These are phyloP conservation scores for Machimus atricapillus DNA, from an alignment of 2,888 invertebrate species.

Conservation along the genomic window DNA sequence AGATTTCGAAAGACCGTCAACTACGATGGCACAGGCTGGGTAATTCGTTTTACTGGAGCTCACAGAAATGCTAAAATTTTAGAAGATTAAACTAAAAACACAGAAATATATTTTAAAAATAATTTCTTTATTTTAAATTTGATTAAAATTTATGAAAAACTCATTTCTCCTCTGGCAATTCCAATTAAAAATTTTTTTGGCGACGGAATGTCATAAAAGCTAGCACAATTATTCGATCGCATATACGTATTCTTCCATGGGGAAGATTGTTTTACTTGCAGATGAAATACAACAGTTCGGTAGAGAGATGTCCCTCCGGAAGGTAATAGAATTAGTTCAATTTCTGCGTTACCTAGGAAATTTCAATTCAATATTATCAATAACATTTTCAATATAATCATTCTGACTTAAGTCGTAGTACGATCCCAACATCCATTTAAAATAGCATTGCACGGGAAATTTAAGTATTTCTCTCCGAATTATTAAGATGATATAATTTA, in stretches of 20 bases:
- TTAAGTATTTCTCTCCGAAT: slow-evolving; percentile 55
- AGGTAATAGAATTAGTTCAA: slow-evolving; percentile 19
- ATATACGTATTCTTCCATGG: slow-evolving; percentile 34
- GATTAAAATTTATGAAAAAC: slow-evolving; percentile 22
- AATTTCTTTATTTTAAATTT: background rate
- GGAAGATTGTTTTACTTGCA: slow-evolving; percentile 38
- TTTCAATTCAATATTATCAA: background rate
- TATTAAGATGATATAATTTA: slow-evolving; percentile 3
- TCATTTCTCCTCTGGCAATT: slow-evolving; percentile 44
- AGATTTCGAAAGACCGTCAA: slow-evolving; percentile 71
- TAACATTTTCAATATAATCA: background rate
- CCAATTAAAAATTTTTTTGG: slow-evolving; percentile 42
- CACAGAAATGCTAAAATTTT: background rate
- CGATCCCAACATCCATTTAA: slow-evolving; percentile 54
- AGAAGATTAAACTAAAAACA: background rate
- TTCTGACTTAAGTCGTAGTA: slow-evolving; percentile 51
- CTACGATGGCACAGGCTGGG: slow-evolving; percentile 75
- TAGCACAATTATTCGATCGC: background rate
- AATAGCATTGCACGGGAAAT: slow-evolving; percentile 55
- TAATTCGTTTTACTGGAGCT: slow-evolving; percentile 51
- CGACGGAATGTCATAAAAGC: slow-evolving; percentile 16
- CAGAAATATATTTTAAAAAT: background rate
- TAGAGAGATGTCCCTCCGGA: background rate
- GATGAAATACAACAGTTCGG: background rate
- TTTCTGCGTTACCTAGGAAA: slow-evolving; percentile 39